phyloP scores from a whole-genome alignment of 64 coral and sea anemone genomes.

The Cladopsammia gracilis region DNA sequence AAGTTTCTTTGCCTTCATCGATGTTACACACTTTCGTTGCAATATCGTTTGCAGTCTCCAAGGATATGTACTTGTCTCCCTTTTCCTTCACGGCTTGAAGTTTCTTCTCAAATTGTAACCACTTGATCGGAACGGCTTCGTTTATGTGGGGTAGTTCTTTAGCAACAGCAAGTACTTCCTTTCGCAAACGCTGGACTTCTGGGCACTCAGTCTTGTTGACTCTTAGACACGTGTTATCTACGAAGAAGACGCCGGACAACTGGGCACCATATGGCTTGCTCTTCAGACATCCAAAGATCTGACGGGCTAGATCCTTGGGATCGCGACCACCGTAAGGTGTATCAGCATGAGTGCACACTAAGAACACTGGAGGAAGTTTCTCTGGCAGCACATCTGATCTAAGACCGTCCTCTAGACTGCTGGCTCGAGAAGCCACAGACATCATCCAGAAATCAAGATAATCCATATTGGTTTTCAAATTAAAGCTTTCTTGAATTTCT shows the following conservation, averaged over 20 bases:
- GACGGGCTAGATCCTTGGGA: neutral
- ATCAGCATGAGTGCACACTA: conserved; percentile 64
- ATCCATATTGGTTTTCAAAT: conserved; percentile 40
- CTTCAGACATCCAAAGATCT: neutral
- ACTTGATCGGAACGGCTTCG: conserved; percentile 34
- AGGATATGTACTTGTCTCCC: neutral
- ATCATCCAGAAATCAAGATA: conserved; percentile 61
- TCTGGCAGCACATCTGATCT: neutral
- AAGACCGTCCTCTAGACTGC: neutral
- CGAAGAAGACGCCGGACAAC: neutral
- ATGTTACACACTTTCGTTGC: conserved; percentile 21
- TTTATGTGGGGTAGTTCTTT: conserved; percentile 7
- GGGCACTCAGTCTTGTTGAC: neutral
- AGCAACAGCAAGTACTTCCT: conserved; percentile 28
- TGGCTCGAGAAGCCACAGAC: conserved; percentile 23
- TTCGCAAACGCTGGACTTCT: conserved; percentile 14
- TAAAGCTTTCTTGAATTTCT: neutral
- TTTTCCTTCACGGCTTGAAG: conserved; percentile 1
- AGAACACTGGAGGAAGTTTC: conserved; percentile 29
- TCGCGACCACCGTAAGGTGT: neutral
- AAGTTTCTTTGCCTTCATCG: neutral
- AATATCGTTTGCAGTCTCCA: conserved; percentile 28
- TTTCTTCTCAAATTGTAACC: conserved; percentile 53
- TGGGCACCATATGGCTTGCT: conserved; percentile 6
- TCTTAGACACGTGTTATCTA: neutral